Base-by-base conservation (phyloP, 2,797 vertebrate genomes). In the Tinamus major region DNA sequence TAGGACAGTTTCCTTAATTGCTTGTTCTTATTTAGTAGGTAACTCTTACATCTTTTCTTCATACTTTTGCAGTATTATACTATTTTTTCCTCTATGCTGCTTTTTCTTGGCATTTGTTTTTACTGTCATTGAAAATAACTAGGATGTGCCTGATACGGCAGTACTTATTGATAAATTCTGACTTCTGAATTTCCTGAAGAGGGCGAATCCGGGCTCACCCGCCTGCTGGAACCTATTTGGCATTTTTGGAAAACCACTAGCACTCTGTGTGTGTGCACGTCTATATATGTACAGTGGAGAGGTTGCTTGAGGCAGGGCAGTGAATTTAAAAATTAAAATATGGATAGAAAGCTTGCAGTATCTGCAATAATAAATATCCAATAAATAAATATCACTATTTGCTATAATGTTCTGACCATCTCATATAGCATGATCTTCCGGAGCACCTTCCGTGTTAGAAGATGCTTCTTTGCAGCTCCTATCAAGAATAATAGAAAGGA, bases 331-430 rank as follows among this genome's bases (percentile, higher is more conserved):
- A 44, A 13, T 15, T 13, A 21, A 20, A 9, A 46, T 49, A 20
- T 26, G 15, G 21, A n/a, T 68, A 46, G 46, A 35, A 23, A 46
- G 35, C 33, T 68, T 49, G 46, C n/a, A 49, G 33, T 33, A 48
- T 24, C 46, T 68, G 16, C 42, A 42, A 17, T 42, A 42, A 17
- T 42, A 42, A 42, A 42, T 42, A 42, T 42, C 42, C 17, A 42
- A 42, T 42, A 42, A 42, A 42, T 42, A 27, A 69, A 27, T 19
- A 37, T 37, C 86, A 56, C 90, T 93, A 62, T 71, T 84, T 93
- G 48, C 78, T 92, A 39, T 85, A 48, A 77, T 27, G 15, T 83
- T 80, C 72, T 62, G 91, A 35, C 75, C 95, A 74, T 95, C 76
- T 79, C 67, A 51, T 85, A 41, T n/a, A 63, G 58, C 49, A 42